Evolutionary conservation across 2,888 invertebrate species (phyloP).

Genomic region (Acanthosepion pharaonis): DNA sequence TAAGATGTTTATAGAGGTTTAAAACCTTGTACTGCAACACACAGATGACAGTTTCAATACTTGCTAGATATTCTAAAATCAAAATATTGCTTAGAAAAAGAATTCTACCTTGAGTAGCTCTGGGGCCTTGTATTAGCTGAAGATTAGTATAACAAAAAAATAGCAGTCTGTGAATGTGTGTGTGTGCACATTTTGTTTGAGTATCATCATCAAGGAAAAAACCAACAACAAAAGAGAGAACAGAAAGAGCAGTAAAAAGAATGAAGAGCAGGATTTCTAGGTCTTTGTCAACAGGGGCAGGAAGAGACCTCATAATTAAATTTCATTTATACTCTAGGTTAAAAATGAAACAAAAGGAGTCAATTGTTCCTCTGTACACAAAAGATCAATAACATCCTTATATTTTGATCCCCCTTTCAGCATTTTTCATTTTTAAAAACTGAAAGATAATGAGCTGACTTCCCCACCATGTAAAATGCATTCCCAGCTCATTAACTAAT

Average conservation of each 20-base stretch:
- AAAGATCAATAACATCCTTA: background rate
- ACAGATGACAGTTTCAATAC: no score
- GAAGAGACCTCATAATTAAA: background rate
- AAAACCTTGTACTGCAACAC: no score
- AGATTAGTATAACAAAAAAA: no score
- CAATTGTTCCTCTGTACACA: conserved; percentile 15
- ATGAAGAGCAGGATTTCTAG: background rate
- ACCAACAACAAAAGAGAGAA: background rate
- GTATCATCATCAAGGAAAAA: background rate
- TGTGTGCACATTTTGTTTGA: no score
- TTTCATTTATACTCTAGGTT: background rate
- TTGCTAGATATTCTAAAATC: no score
- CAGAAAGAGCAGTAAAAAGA: background rate
- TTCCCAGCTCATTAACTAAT: background rate
- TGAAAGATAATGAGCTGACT: background rate
- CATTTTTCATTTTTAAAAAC: background rate
- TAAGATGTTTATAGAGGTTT: no score
- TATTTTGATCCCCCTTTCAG: background rate
- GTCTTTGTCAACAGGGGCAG: background rate
- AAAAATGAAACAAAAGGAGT: conserved; percentile 33
- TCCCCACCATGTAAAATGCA: background rate
- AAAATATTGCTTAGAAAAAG: no score
- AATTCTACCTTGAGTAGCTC: no score
- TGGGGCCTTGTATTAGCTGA: no score
- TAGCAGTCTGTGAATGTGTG: no score